Percentiles rank a stretch among this genome's conserved stretches.
These are phyloP conservation scores for Drosophila pruinosa DNA, from an alignment of 1,140 invertebrate species.

Conservation along the genomic window DNA sequence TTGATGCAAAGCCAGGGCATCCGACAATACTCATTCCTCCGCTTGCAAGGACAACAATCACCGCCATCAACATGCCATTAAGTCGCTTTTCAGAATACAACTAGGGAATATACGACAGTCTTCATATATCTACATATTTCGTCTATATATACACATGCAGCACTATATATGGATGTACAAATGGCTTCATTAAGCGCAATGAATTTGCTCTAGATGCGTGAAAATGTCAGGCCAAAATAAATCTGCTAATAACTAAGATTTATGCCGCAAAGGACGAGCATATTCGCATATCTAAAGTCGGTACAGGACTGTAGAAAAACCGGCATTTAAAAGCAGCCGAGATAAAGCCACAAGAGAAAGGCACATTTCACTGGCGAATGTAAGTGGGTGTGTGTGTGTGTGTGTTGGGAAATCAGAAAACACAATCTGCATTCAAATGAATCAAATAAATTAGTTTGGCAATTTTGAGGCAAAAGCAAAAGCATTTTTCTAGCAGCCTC, in stretches of 20 bases:
- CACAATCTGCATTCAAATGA: conserved; percentile 80
- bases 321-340: conserved; percentile 46
- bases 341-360: conserved; percentile 49
- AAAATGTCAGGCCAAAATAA: conserved; percentile 59
- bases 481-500: conserved; percentile 25
- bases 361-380: background rate
- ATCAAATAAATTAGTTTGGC: conserved; percentile 78
- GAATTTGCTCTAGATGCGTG: conserved; percentile 46
- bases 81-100: background rate
- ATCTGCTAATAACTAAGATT: conserved; percentile 72
- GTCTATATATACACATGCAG: background rate
- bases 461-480: conserved; percentile 53
- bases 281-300: conserved; percentile 9
- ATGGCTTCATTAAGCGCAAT: conserved; percentile 40
- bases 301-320: conserved; percentile 17
- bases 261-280: conserved; percentile 27
- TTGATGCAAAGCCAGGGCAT: conserved; percentile 33
- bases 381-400: conserved; percentile 10
- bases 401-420: conserved; percentile 36
- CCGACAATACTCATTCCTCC: background rate
- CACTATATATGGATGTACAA: conserved; percentile 6
- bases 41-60: background rate
- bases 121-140: background rate
- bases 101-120: background rate
- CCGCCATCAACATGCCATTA: conserved; percentile 17